Evolutionary conservation across 1,140 invertebrate species (phyloP).

Genomic region (Oryctes rhinoceros): DNA sequence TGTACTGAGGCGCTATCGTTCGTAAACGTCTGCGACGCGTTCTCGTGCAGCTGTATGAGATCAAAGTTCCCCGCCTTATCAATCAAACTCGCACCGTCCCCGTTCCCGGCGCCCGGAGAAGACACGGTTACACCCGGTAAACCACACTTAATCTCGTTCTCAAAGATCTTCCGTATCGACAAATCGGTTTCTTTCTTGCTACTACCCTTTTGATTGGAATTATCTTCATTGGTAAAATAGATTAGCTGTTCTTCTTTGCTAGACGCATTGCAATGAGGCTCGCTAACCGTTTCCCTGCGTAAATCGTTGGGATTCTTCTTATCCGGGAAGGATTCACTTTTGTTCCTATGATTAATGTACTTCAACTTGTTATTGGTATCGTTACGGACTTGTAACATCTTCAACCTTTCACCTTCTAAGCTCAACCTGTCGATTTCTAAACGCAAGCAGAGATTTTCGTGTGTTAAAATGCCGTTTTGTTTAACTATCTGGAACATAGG

Average conservation of each 20-base stretch:
- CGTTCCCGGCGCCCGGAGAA: not conserved
- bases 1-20: conserved; percentile 34
- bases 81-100: not conserved
- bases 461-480: conserved; percentile 55
- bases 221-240: not conserved
- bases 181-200: conserved; percentile 3
- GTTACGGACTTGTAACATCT: conserved; percentile 46
- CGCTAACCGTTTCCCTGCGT: not conserved
- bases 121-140: not conserved
- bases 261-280: not conserved
- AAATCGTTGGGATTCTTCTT: not conserved
- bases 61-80: conserved; percentile 1
- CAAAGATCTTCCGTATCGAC: conserved; percentile 13
- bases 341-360: conserved; percentile 50
- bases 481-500: conserved; percentile 55
- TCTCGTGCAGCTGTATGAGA: conserved; percentile 24
- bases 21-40: not conserved
- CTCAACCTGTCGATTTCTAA: conserved; percentile 55
- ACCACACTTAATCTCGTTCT: not conserved
- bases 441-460: conserved; percentile 58
- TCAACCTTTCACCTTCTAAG: conserved; percentile 50
- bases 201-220: not conserved
- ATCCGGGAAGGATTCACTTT: conserved; percentile 1
- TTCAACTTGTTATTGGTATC: conserved; percentile 53
- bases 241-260: conserved; percentile 7